phyloP scores from a whole-genome alignment of 1,140 invertebrate genomes.

The Drosophila paulistorum region DNA sequence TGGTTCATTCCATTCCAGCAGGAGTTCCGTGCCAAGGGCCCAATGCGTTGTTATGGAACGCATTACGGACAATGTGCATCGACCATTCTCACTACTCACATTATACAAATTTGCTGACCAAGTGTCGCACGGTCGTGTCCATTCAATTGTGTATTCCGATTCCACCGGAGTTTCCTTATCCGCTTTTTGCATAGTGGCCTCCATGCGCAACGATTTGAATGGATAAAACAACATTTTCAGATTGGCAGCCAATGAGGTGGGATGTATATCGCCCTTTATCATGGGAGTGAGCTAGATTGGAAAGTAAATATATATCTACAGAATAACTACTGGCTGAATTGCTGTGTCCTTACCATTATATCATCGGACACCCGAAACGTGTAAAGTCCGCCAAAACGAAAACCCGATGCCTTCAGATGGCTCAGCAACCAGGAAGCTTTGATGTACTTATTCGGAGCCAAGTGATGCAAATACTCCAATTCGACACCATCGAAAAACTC shows the following conservation, averaged over 20 bases:
- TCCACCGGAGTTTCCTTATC: conserved; percentile 44
- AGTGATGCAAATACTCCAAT: conserved; percentile 66
- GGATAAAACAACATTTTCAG: conserved; percentile 75
- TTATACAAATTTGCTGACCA: conserved; percentile 73
- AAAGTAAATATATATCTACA: background rate
- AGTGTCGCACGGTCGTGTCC: conserved; percentile 64
- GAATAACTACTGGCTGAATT: background rate
- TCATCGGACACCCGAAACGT: conserved; percentile 61
- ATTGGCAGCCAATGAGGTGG: conserved; percentile 71
- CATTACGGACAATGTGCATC: conserved; percentile 72
- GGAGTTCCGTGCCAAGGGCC: conserved; percentile 69
- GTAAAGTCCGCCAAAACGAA: conserved; percentile 78
- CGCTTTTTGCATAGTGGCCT: conserved; percentile 67
- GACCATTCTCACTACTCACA: conserved; percentile 63
- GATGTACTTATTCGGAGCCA: conserved; percentile 71
- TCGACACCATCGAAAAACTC: conserved; percentile 77
- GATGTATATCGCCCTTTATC: conserved; percentile 76
- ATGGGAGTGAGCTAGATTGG: conserved; percentile 68
- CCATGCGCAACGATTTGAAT: conserved; percentile 62
- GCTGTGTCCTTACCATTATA: conserved; percentile 59
- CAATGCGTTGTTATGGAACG: conserved; percentile 61
- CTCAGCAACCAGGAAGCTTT: conserved; percentile 70
- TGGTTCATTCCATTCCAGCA: conserved; percentile 72
- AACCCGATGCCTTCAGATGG: conserved; percentile 67
- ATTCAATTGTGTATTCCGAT: conserved; percentile 68